These are phyloP conservation scores for Esox niger DNA, from an alignment of 2,113 vertebrate species.

Conservation along the genomic window DNA sequence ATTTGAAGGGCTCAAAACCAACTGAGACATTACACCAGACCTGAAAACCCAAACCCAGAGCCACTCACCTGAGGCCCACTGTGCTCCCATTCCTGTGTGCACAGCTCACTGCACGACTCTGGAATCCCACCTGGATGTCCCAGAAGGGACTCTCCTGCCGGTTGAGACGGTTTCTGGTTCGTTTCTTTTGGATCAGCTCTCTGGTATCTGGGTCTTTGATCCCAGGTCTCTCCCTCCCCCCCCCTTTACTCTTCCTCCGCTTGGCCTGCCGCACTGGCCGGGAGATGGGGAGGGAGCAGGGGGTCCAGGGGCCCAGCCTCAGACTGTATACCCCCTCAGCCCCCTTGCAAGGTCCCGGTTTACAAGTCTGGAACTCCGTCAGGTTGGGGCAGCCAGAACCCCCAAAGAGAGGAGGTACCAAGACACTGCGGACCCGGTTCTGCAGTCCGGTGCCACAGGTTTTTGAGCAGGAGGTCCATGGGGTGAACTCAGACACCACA, in stretches of 20 bases:
- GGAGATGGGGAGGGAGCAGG: conserved; percentile 69
- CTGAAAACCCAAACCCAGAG: background rate
- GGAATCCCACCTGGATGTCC: conserved; percentile 95
- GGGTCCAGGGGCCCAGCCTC: conserved; percentile 82
- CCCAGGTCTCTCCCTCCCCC: conserved; percentile 66
- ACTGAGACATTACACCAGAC: background rate
- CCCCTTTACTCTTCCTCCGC: conserved; percentile 80
- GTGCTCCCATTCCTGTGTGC: conserved; percentile 85
- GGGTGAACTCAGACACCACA: conserved; percentile 84
- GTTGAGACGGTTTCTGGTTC: conserved; percentile 88
- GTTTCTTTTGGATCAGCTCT: conserved; percentile 93
- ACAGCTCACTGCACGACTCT: conserved; percentile 86
- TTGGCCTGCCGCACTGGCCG: conserved; percentile 79
- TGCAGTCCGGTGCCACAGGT: conserved; percentile 87
- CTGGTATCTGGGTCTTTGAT: conserved; percentile 86
- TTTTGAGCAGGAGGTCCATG: conserved; percentile 93
- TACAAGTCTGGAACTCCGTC: conserved; percentile 90
- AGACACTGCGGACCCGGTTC: conserved; percentile 83
- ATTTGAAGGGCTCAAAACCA: background rate
- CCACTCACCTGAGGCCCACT: conserved; percentile 79
- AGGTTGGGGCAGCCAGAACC: conserved; percentile 87
- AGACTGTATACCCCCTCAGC: conserved; percentile 85
- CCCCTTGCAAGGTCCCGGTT: conserved; percentile 70
- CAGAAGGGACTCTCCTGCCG: conserved; percentile 90
- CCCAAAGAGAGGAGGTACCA: conserved; percentile 85